Conservation (phyloP, 2,797 vertebrate genomes). For the Squalus acanthias region DNA sequence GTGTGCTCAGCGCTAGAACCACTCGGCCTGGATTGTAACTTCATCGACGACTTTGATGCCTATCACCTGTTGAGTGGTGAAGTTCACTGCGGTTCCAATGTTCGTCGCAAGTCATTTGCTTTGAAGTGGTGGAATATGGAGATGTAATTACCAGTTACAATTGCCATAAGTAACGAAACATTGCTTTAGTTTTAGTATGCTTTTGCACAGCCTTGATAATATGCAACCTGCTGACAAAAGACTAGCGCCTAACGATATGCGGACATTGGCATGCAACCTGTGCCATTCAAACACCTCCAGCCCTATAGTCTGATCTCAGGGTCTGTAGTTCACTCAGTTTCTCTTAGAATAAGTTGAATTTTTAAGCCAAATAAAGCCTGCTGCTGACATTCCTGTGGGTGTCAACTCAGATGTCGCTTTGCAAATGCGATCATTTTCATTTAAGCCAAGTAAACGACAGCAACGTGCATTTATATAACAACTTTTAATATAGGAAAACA, state of each 20-base stretch:
- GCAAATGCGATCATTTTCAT: neutral
- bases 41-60: conserved; percentile 77
- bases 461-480: neutral
- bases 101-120: conserved; percentile 66
- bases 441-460: neutral
- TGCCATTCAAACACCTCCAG: neutral
- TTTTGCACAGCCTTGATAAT: neutral
- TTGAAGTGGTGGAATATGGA: conserved; percentile 81
- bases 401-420: neutral
- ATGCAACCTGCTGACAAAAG: neutral
- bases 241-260: neutral
- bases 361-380: neutral
- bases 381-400: neutral
- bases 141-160: neutral
- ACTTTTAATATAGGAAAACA: neutral
- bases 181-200: neutral
- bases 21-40: conserved; percentile 74
- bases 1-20: conserved; percentile 68
- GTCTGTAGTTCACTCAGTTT: neutral
- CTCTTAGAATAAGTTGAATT: neutral
- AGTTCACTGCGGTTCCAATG: conserved; percentile 84
- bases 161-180: neutral
- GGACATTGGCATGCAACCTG: neutral
- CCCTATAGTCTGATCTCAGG: neutral
- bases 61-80: conserved; percentile 81